Conservation (phyloP, 2,113 vertebrate genomes). For the Marcusenius ussheri region DNA sequence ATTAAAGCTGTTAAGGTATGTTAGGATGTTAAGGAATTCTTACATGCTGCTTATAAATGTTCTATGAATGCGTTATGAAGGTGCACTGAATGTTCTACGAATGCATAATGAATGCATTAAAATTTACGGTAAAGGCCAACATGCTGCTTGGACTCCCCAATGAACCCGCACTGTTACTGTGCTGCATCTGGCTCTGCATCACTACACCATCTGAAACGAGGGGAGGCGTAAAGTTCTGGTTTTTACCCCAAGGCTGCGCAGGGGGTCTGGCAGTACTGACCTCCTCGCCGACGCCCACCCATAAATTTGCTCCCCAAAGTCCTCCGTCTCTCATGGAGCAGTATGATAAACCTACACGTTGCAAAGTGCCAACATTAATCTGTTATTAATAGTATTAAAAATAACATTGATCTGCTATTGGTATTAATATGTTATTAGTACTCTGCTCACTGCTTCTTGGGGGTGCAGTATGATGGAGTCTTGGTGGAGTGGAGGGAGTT, state of each 20-base stretch:
- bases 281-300: too few relatives aligned
- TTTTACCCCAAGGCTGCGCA: not conserved
- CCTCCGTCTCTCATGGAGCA: too few relatives aligned
- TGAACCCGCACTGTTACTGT: not conserved
- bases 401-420: too few relatives aligned
- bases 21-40: too few relatives aligned
- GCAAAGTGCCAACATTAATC: not conserved
- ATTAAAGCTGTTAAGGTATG: too few relatives aligned
- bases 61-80: too few relatives aligned
- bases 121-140: not conserved
- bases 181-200: not conserved
- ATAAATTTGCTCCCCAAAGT: too few relatives aligned
- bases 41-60: too few relatives aligned
- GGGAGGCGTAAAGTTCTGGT: not conserved
- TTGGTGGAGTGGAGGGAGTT: not conserved
- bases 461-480: not conserved
- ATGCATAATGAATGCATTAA: too few relatives aligned
- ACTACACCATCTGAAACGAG: not conserved
- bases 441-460: not conserved
- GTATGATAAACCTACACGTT: not conserved
- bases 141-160: not conserved
- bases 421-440: not conserved
- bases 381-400: not conserved
- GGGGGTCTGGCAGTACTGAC: not conserved
- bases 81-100: too few relatives aligned